A percentile compares a stretch with the other conserved stretches of the same genome.
These are phyloP conservation scores for Aphaenogaster floridana DNA, from an alignment of 1,140 invertebrate genomes.

Conservation along the genomic window DNA sequence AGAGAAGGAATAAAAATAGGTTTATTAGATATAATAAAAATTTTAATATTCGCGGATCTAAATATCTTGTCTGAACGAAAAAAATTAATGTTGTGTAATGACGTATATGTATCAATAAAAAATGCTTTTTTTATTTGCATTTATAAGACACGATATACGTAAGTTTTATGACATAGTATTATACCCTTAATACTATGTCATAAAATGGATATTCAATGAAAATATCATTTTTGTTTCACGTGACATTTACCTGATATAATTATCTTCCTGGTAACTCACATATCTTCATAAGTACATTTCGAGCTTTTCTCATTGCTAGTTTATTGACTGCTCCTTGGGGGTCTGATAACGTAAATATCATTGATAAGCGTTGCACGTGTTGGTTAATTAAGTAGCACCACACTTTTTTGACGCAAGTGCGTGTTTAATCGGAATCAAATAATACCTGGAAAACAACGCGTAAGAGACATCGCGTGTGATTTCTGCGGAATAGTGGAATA, in stretches of 20 bases:
- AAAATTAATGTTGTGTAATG: neutral
- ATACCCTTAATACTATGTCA: neutral
- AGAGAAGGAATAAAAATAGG: neutral
- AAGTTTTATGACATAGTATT: neutral
- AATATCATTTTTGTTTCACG: neutral
- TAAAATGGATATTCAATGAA: neutral
- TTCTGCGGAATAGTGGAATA: slow-evolving; percentile 26
- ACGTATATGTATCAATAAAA: neutral
- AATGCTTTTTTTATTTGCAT: neutral
- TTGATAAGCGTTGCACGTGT: neutral
- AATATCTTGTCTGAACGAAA: neutral
- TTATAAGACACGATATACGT: neutral
- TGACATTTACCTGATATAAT: neutral
- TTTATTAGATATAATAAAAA: slow-evolving; percentile 8
- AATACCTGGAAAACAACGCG: neutral
- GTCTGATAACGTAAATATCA: slow-evolving; percentile 55
- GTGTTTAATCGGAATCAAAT: neutral
- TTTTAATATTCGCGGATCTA: neutral
- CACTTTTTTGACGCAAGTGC: neutral
- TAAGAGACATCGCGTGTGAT: neutral
- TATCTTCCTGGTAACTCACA: slow-evolving; percentile 5
- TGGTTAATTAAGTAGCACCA: neutral
- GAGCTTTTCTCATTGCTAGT: slow-evolving; percentile 18
- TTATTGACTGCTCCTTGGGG: slow-evolving; percentile 28
- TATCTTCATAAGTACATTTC: neutral